Base-by-base conservation (phyloP, 2,113 vertebrate species). In the Perognathus longimembris region DNA sequence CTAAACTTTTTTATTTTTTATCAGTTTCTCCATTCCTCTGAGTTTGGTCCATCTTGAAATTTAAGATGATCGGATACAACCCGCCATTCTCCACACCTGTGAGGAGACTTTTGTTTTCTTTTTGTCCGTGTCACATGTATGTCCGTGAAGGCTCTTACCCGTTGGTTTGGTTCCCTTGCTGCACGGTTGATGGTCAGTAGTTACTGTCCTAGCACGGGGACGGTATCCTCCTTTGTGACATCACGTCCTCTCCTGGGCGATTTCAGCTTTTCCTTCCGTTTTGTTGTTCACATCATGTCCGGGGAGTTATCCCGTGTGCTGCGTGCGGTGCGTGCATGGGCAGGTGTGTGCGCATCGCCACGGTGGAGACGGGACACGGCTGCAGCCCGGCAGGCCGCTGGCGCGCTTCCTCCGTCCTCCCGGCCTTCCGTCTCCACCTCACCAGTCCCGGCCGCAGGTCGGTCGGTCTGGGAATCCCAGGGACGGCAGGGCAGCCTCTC, bases 221-320 rank as follows among this genome's bases (percentile, higher is more conserved):
- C 7, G 4, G 28, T 8, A 11, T 40, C 6, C 2, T 15, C 26
- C 54, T 15, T 30, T n/a, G 6, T 57, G 40, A 21, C 28, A 26
- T n/a, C 6, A 1, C 9, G 21, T 64, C 12, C 32, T 45, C 2
- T 63, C 3, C 0, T 17, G 15, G 34, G 20, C 20, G 36, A 1
- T 9, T 75, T 10, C 64, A 24, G 5, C 70, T 3, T 26, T 40
- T 0, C 38, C 38, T 6, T 40, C 10, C 9, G 5, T 36, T 45
- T 22, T 45, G 8, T n/a, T n/a, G 71, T 54, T 54, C 50, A 54
- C 11, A 54, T 54, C 17, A 18, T 54, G 50, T 15, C 11, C 50
- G 15, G 50, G 50, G 17, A 54, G 12, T 15, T 15, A 15, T 12
- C 14, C 50, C 30, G 59, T 54, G 50, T 14, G 50, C 17, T 12